Base-by-base conservation (phyloP, 92 coral and sea anemone species). In the Epizoanthus fatuus region DNA sequence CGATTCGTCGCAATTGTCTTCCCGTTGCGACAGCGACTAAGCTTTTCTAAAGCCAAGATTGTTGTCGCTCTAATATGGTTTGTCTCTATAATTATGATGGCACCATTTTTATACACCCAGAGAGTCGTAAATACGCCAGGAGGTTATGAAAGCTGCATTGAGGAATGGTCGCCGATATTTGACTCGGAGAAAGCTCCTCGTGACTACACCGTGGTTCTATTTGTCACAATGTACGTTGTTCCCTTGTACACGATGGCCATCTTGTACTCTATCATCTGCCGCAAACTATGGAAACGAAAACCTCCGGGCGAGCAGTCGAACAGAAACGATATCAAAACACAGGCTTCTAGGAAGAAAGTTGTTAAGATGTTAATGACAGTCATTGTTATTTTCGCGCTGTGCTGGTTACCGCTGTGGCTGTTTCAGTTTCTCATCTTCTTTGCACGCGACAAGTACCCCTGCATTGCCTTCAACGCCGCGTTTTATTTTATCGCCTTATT, bases 1-100 rank as follows among this genome's bases (percentile, higher is more conserved):
- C 94, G 98, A n/a, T 94, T 92, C 25, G 78, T 91, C 64, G 95
- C 98, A 63, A 94, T 94, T 69, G 80, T 87, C 10, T 94, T 94
- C 66, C 98, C 98, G 16, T 80, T 94, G 19, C 84, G 74, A 37
- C 83, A 74, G n/a, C 86, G 98, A 0, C 80, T 87, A 72, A 78
- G 88, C 40, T 92, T 92, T 74, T 81, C 72, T 37, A 69, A 63
- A 4, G 98, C 98, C 25, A 87, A 87, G 39, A 47, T 89, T 11
- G 87, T 92, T 57, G 87, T 94, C 0, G 85, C 71, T 0, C 81
- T 81, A 5, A 90, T 72, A 22, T 94, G 98, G 98, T 10, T 59
- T 32, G 57, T 70, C 35, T 82, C 98, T 0, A 39, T 87, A 4
- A 64, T 75, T 0, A 91, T 92, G 35, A 94, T 94, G 98, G 91